phyloP scores from a whole-genome alignment of 30 jellyfish, hydroid and myxozoan species.

The Mastigias papua region DNA sequence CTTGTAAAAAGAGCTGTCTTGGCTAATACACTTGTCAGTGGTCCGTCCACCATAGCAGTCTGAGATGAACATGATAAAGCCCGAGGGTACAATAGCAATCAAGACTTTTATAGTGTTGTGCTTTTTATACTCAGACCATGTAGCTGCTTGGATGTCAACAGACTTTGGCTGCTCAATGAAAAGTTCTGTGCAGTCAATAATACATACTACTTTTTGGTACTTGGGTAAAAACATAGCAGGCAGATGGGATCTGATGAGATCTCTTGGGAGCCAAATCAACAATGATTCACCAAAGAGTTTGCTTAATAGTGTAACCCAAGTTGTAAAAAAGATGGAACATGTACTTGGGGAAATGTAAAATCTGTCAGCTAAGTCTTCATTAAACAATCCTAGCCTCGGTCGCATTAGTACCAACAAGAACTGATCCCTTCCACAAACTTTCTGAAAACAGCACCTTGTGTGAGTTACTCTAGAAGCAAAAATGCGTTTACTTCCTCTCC shows the following conservation, averaged over 20 bases:
- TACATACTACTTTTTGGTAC: not conserved
- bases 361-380: not conserved
- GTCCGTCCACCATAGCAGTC: slow-evolving; percentile 81
- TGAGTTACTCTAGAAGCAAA: not conserved
- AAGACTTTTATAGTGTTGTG: slow-evolving; percentile 47
- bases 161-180: slow-evolving; percentile 4
- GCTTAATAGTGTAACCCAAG: slow-evolving; percentile 20
- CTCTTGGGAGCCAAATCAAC: slow-evolving; percentile 7
- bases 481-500: not conserved
- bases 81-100: slow-evolving; percentile 38
- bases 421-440: not conserved
- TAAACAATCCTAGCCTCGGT: not conserved
- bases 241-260: not conserved
- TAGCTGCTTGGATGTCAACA: slow-evolving; percentile 17
- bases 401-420: not conserved
- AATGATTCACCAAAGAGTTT: not conserved
- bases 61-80: slow-evolving; percentile 54
- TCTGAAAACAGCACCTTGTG: not conserved
- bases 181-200: not conserved
- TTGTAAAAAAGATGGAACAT: slow-evolving; percentile 1
- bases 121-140: not conserved
- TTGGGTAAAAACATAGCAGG: not conserved
- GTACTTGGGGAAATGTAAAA: not conserved
- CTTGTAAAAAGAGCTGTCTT: slow-evolving; percentile 23
- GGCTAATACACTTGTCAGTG: slow-evolving; percentile 47